phyloP scores from a whole-genome alignment of 2,113 vertebrate genomes.

The Glaucomys volans region DNA sequence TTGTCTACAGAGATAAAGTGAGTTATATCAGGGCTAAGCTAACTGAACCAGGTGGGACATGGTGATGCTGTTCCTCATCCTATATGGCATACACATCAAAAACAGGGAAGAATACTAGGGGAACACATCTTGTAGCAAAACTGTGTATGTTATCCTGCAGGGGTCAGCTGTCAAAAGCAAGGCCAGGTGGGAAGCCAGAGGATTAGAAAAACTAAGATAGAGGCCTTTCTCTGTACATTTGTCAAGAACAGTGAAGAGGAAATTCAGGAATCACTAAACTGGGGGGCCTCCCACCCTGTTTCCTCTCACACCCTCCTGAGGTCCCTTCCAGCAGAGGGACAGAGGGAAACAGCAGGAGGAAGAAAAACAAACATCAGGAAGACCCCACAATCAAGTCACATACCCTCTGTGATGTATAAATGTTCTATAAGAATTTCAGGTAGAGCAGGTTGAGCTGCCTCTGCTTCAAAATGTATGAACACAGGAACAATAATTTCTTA shows the following conservation, averaged over 20 bases:
- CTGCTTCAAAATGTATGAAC: background rate
- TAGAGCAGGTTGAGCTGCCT: background rate
- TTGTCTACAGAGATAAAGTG: background rate
- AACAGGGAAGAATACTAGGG: background rate
- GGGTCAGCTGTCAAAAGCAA: background rate
- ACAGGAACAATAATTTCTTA: background rate
- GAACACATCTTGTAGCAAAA: background rate
- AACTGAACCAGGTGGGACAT: background rate
- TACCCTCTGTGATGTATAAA: background rate
- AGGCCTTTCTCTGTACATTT: background rate
- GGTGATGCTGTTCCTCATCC: rapidly evolving
- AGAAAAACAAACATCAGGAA: background rate
- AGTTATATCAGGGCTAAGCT: background rate
- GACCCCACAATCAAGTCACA: background rate
- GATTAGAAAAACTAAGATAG: background rate
- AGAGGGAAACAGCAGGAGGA: background rate
- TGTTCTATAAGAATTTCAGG: background rate
- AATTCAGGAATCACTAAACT: background rate
- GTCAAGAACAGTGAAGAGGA: background rate
- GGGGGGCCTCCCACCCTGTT: background rate
- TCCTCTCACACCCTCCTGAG: background rate
- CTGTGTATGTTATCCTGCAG: too few relatives aligned
- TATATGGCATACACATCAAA: background rate
- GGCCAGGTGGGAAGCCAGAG: background rate
- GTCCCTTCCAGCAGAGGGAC: background rate